Base-by-base conservation (phyloP, 2,888 invertebrate genomes). In the Lithosia quadra region DNA sequence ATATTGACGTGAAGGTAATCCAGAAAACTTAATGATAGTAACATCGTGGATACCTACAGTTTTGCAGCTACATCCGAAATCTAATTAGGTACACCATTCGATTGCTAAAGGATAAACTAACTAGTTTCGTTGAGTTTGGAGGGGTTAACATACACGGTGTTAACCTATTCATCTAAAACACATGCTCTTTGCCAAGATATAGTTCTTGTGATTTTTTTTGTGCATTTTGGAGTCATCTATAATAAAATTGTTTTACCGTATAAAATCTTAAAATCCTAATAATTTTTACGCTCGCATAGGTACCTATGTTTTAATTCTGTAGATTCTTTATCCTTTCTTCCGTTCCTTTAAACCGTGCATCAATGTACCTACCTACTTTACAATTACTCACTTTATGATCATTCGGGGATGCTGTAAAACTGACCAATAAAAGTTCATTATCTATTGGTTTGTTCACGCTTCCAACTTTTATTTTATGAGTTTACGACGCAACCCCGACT, bases 361-460 rank as follows among this genome's bases (percentile, higher is more conserved):
- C 15, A 22, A 10, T 34, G 36, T 49, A 36, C n/a, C 43, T 36
- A 13, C 3, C 15, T n/a, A 49, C 55, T 72, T 74, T 39, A 80
- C 82, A 86, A 84, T 82, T 75, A 78, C 72, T 74, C 86, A 83
- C 80, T 90, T 92, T 91, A 94, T 91, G 90, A 88, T 90, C 91
- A 89, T 88, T 88, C 87, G 83, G 95, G 93, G 95, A 90, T 86
- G 87, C 81, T 89, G 90, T 94, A 94, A 94, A 94, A 91, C 91
- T 95, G 95, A 95, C 95, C 95, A 95, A 95, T 95, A 95, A 95
- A 95, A 94, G 89, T 93, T 92, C 94, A 95, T 95, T 94, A 94
- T 92, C 92, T 91, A 93, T 94, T 87, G 93, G 91, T 89, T 92
- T 91, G 93, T 93, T 93, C 91, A 88, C 90, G 89, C 91, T 92